These are phyloP conservation scores for Poecile montanus DNA, from an alignment of 2,797 vertebrate genomes.

Conservation along the genomic window DNA sequence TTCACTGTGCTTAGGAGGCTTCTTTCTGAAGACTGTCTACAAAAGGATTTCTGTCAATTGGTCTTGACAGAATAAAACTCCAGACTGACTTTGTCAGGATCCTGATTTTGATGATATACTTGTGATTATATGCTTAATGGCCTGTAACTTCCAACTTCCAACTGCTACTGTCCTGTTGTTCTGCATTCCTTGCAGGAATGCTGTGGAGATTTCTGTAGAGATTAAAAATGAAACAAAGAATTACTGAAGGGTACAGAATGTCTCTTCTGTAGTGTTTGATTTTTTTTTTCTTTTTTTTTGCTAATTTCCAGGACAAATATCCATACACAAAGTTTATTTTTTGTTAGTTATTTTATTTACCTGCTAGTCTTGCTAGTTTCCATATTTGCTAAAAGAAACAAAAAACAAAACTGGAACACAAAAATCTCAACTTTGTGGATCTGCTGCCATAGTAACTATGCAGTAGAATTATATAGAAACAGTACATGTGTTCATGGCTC, in stretches of 20 bases:
- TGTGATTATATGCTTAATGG: background rate
- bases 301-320: background rate
- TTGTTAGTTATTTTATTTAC: background rate
- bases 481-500: background rate
- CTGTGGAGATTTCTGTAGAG: background rate
- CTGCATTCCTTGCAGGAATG: background rate
- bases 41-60: background rate
- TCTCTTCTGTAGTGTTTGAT: background rate
- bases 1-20: background rate
- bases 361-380: background rate
- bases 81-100: background rate
- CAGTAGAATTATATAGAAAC: background rate
- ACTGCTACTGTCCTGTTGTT: background rate
- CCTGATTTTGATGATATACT: background rate
- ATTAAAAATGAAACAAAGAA: background rate
- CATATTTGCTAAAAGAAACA: background rate
- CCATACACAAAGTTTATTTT: background rate
- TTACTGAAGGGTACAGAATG: background rate
- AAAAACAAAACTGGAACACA: no score
- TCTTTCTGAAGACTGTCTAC: background rate
- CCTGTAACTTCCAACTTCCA: background rate
- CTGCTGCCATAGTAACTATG: constrained; percentile 20
- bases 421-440: background rate
- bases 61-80: background rate
- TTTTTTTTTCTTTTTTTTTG: background rate